Evolutionary conservation across 2,888 invertebrate species (phyloP), one percentile per base, ranked within the genome.

Genomic region (Hemithea aestivaria): DNA sequence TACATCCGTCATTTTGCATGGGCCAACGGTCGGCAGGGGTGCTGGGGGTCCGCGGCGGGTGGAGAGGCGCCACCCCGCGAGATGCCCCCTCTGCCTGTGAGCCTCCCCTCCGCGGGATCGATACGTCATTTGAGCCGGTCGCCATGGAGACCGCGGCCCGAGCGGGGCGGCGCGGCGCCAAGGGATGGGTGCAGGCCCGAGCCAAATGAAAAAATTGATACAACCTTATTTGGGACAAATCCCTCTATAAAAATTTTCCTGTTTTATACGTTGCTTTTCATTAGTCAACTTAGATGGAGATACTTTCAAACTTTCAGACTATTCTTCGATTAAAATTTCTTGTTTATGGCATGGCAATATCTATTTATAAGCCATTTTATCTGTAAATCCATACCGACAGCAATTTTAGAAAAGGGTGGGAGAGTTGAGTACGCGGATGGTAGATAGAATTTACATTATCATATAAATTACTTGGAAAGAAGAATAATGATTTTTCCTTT

Each of bases 1-100:
- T 85, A 87, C 87, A 87, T 87, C 83, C 85, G 84, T 85, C 85
- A 85, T 85, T 85, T 87, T 85, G 85, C 85, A 87, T 85, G 87
- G 85, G 87, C 85, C 84, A 82, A 80, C 81, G 84, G 83, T 82
- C 82, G 81, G 43, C 69, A 63, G 79, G 79, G 77, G 78, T 72
- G 73, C 69, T 58, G 66, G 78, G 74, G 77, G 74, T 72, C 60
- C 65, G 68, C 70, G 73, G 73, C 79, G 77, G 81, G 82, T 75
- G 81, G 78, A 79, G 83, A 70, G 80, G 80, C 77, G 76, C 81
- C 83, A 77, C 80, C 81, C 83, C 79, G 73, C 73, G 73, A 61
- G 58, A 58, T 44, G 65, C 66, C 76, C 69, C 64, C 21, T 20
- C 41, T 33, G 31, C 33, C 20, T 10, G 47, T 31, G 26, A 35